Evolutionary conservation across 2,888 invertebrate genomes (phyloP).

Genomic region (Alloscopus bannaensis): DNA sequence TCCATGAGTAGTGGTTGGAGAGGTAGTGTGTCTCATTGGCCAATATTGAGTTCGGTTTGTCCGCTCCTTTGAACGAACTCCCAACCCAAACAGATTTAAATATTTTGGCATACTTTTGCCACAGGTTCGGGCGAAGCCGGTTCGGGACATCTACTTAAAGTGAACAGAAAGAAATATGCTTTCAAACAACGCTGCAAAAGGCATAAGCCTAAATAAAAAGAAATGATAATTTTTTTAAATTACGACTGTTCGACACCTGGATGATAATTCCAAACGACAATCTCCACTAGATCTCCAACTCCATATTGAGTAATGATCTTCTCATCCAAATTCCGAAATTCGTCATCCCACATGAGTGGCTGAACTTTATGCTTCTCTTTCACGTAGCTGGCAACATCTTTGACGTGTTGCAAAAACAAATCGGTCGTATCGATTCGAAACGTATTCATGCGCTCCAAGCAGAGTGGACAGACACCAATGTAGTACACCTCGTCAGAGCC

Average conservation of each 20-base stretch:
- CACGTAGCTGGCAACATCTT: slow-evolving; percentile 77
- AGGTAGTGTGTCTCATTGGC: slow-evolving; percentile 80
- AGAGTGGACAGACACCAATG: slow-evolving; percentile 81
- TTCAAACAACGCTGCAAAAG: not conserved
- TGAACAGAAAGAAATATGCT: not conserved
- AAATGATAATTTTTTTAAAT: slow-evolving; percentile 69
- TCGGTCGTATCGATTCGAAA: slow-evolving; percentile 74
- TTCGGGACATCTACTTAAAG: slow-evolving; percentile 59
- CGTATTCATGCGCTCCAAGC: slow-evolving; percentile 76
- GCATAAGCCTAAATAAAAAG: slow-evolving; percentile 6
- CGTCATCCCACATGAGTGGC: slow-evolving; percentile 83
- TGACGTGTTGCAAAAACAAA: slow-evolving; percentile 81
- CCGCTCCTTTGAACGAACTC: slow-evolving; percentile 86
- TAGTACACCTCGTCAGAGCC: slow-evolving; percentile 90
- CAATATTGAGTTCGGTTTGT: slow-evolving; percentile 76
- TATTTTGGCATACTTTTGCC: slow-evolving; percentile 79
- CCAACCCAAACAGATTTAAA: slow-evolving; percentile 87
- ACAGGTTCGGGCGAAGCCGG: slow-evolving; percentile 74
- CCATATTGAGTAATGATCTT: slow-evolving; percentile 77
- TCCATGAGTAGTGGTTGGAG: slow-evolving; percentile 85
- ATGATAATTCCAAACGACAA: slow-evolving; percentile 85
- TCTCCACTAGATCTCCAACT: slow-evolving; percentile 79
- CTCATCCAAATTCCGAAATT: slow-evolving; percentile 80
- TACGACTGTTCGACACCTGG: slow-evolving; percentile 76
- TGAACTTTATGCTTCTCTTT: slow-evolving; percentile 75